Conservation (phyloP, 2,888 invertebrate genomes). For the Terebella lapidaria region DNA sequence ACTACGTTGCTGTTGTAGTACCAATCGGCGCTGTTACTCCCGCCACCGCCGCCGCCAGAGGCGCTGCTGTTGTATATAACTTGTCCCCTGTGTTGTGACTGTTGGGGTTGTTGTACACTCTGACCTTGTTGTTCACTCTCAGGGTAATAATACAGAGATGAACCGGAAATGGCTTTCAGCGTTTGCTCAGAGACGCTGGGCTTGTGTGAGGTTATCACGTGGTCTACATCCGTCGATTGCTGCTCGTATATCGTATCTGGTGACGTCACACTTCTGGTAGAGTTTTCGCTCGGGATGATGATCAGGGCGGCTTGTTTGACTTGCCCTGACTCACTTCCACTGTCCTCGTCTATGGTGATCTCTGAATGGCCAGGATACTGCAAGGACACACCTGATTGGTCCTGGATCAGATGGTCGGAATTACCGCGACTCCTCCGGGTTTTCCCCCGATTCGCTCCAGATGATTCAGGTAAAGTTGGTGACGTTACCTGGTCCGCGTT, state of each 20-base stretch:
- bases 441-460: background rate
- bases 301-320: background rate
- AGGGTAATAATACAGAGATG: background rate
- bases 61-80: background rate
- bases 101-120: background rate
- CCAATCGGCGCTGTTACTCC: slow-evolving; percentile 10
- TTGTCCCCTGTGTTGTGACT: background rate
- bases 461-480: too few species aligned
- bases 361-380: background rate
- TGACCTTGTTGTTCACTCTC: background rate
- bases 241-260: background rate
- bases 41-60: background rate
- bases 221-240: background rate
- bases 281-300: background rate
- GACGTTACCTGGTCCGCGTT: too few species aligned
- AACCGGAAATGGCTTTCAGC: background rate
- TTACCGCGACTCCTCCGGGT: background rate
- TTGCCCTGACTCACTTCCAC: background rate
- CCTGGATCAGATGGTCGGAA: slow-evolving; percentile 1
- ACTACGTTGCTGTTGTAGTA: slow-evolving; percentile 9
- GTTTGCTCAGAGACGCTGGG: background rate
- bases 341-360: background rate
- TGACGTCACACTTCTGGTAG: background rate
- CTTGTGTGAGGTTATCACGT: too few species aligned
- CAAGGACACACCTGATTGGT: background rate